Evolutionary conservation across 2,797 vertebrate species (phyloP), one percentile per base, ranked within the genome.

Genomic region (Astyanax mexicanus): DNA sequence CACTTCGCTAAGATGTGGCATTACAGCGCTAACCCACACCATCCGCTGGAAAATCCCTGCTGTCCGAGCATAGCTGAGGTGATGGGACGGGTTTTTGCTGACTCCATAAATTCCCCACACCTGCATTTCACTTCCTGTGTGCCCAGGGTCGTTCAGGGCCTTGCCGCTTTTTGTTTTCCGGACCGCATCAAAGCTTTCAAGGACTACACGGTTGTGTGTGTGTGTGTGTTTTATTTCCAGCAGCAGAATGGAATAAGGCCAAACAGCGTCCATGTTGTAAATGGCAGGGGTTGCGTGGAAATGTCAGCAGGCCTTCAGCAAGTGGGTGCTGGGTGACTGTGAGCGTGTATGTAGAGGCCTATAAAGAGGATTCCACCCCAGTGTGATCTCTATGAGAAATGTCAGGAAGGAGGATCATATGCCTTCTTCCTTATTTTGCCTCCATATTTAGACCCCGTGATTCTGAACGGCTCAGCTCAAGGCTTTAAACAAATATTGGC

Each of bases 401-500:
- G 72, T 78, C 70, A 74, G 54, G 57, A 32, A 38, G 70, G 51
- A 47, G 51, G 52, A 27, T 64, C 75, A 55, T 38, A 47, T 44
- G 55, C 55, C 38, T 74, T 73, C 65, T 40, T 32, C 54, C 65
- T 38, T 23, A 77, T 82, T 78, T 77, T 66, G 62, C 40, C 58
- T 66, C 38, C 74, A 68, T 73, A 75, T 73, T 70, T 75, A 45
- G 57, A 65, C 68, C 57, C 57, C 15, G 44, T 13, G 68, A 71
- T 60, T 81, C 29, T 72, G 32, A 58, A 13, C 6, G 17, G 54
- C 64, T 75, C 12, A 52, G 58, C 27, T 78, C 27, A 32, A 57
- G 55, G 65, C 67, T 49, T 81, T 72, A 83, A 79, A 79, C 80
- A 78, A 77, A 80, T 72, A 77, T 55, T 19, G 64, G 38, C 60